phyloP scores from a whole-genome alignment of 2,888 invertebrate species.

The Pantelozetes paolii region DNA sequence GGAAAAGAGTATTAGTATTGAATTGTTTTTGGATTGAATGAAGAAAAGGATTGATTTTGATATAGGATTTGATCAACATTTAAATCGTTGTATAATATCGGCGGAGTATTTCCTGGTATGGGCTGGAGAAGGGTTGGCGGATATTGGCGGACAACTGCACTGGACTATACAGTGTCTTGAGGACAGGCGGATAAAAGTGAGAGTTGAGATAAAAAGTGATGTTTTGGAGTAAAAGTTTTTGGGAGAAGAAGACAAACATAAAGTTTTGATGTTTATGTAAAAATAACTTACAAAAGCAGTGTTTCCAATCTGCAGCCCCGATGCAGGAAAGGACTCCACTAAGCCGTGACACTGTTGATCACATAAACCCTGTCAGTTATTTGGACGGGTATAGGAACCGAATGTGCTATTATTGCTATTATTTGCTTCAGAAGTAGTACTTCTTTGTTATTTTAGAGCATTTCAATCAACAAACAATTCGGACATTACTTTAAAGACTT shows the following conservation, averaged over 20 bases:
- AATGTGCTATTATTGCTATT: conserved; percentile 29
- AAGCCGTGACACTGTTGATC: conserved; percentile 39
- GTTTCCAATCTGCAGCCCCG: conserved; percentile 39
- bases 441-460: conserved; percentile 13
- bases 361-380: conserved; percentile 37
- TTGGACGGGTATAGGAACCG: conserved; percentile 35
- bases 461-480: conserved; percentile 4
- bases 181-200: not conserved
- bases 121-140: conserved; percentile 14
- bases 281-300: conserved; percentile 38
- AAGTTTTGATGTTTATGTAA: not conserved
- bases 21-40: not conserved
- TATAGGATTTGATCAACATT: conserved; percentile 12
- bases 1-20: not conserved
- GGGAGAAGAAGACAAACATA: not conserved
- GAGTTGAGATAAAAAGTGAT: not conserved
- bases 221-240: not conserved
- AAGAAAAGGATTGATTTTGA: not conserved
- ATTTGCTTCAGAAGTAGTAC: not conserved
- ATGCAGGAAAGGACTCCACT: conserved; percentile 36
- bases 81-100: not conserved
- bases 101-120: not conserved
- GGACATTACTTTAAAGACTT: no score
- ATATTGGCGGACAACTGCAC: not conserved
- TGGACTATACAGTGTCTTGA: not conserved